Percentiles rank a stretch among this genome's conserved stretches.
These are phyloP conservation scores for Egretta garzetta DNA, from an alignment of 2,113 vertebrate genomes.

Conservation along the genomic window DNA sequence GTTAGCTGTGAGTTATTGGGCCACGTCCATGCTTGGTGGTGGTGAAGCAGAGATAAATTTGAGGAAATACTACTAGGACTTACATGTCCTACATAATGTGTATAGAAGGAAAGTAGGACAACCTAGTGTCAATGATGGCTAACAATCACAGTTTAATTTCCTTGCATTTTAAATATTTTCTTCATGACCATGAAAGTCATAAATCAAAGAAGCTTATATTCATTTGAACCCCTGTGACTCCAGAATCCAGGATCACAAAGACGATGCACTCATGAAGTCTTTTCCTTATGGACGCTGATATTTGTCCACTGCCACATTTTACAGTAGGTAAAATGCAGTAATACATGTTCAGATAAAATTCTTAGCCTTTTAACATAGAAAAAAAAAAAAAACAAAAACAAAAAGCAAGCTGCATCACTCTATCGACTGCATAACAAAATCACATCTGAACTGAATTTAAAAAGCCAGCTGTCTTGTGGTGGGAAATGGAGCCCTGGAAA, in stretches of 20 bases:
- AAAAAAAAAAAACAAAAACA: neutral
- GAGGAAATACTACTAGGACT: neutral
- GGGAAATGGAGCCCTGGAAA: neutral
- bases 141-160: neutral
- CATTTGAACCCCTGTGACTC: neutral
- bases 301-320: neutral
- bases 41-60: neutral
- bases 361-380: neutral
- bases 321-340: neutral
- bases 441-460: neutral
- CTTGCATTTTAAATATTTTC: neutral
- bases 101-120: neutral
- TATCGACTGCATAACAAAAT: neutral
- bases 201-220: neutral
- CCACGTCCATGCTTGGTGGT: rapidly evolving
- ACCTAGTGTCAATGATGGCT: neutral
- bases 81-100: rapidly evolving
- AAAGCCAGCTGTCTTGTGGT: neutral
- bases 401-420: neutral
- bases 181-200: neutral
- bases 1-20: neutral
- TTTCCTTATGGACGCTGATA: neutral
- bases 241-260: neutral
- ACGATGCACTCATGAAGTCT: neutral
- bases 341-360: neutral